Percentiles rank a stretch among this genome's conserved stretches.
These are phyloP conservation scores for Pomacea maculata DNA, from an alignment of 1,140 invertebrate species.

Conservation along the genomic window DNA sequence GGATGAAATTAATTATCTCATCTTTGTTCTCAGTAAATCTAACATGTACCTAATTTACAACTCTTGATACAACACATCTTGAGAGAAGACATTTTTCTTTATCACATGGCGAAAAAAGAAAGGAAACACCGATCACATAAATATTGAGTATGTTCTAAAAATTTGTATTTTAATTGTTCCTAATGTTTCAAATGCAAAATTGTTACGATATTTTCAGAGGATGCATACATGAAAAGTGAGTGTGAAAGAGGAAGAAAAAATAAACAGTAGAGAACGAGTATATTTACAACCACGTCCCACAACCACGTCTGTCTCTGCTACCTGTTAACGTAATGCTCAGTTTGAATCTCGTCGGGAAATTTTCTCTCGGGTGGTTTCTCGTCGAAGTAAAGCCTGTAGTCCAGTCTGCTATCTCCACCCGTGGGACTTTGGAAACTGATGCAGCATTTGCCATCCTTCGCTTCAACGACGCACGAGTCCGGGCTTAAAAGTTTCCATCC, in stretches of 20 bases:
- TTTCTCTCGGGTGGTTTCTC: not conserved
- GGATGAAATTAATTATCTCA: too few species aligned
- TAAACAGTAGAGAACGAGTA: not conserved
- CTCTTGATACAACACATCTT: too few species aligned
- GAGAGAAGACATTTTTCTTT: too few species aligned
- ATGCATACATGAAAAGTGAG: not conserved
- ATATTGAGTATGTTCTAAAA: not conserved
- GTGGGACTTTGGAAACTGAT: constrained; percentile 6
- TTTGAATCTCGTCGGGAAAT: not conserved
- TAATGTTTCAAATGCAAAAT: not conserved
- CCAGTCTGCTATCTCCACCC: not conserved
- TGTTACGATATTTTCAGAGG: too few species aligned
- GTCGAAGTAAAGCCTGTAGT: constrained; percentile 15
- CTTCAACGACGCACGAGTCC: not conserved
- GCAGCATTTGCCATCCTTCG: not conserved
- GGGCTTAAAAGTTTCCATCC: not conserved
- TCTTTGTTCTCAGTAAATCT: too few species aligned
- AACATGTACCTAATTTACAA: too few species aligned
- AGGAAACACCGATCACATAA: too few species aligned
- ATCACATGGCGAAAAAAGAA: too few species aligned
- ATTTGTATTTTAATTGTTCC: not conserved
- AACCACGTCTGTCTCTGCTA: not conserved
- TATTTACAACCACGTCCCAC: not conserved
- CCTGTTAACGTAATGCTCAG: constrained; percentile 2
- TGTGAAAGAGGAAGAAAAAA: not conserved